Percentiles rank a stretch among this genome's conserved stretches.
phyloP scores from a whole-genome alignment of 1,140 invertebrate genomes.

The Platyura marginata region DNA sequence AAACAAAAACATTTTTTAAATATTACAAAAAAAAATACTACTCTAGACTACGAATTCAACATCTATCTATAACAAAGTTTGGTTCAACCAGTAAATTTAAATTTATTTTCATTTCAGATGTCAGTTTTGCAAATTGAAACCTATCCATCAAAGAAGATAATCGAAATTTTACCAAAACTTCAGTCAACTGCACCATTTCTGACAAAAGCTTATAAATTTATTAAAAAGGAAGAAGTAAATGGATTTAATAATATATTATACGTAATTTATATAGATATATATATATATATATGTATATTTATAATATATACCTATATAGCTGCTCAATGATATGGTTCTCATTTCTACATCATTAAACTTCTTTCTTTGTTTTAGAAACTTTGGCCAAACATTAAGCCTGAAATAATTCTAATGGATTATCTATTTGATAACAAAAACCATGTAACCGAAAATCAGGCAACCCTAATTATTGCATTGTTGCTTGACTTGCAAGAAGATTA shows the following conservation, averaged over 20 bases:
- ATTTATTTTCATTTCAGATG: no score
- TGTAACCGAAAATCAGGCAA: constrained; percentile 11
- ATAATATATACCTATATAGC: no score
- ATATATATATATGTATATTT: no score
- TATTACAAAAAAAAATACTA: no score
- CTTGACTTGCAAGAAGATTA: constrained; percentile 24
- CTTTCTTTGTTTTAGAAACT: background rate
- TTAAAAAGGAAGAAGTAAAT: constrained; percentile 16
- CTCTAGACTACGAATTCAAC: no score
- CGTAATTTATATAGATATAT: no score
- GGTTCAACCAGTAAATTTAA: no score
- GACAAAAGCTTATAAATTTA: constrained; percentile 14
- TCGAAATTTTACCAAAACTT: constrained; percentile 12
- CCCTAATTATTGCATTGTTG: constrained; percentile 18
- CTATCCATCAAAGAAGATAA: constrained; percentile 21
- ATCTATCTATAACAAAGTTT: no score
- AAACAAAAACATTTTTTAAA: no score
- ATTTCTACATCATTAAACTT: background rate
- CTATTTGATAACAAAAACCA: constrained; percentile 16
- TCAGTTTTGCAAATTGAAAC: constrained; percentile 13
- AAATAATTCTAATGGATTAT: constrained; percentile 24
- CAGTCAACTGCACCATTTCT: constrained; percentile 9
- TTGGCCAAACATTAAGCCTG: constrained; percentile 15
- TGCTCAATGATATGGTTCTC: background rate
- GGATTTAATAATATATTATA: no score